phyloP scores from a whole-genome alignment of 2,113 vertebrate species.

The Trichomycterus rosablanca region DNA sequence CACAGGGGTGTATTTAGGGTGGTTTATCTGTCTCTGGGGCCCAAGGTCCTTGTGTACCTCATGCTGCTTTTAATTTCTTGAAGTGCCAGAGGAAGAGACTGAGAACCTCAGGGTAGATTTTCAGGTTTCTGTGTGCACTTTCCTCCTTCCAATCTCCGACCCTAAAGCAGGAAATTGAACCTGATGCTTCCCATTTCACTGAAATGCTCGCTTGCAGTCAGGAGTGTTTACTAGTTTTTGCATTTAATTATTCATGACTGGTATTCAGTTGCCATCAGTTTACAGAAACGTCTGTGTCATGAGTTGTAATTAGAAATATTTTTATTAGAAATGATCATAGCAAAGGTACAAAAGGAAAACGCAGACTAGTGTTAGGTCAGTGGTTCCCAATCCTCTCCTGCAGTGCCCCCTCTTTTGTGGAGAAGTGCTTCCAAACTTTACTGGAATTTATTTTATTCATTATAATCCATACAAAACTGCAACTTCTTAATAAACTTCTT shows the following conservation, averaged over 20 bases:
- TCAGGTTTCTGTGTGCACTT: constrained; percentile 22
- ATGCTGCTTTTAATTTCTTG: constrained; percentile 18
- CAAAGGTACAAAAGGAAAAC: too few species aligned
- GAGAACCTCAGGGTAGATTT: not conserved
- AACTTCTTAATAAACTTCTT: too few species aligned
- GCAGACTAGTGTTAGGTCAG: too few species aligned
- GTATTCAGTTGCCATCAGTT: not conserved
- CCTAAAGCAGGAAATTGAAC: constrained; percentile 49
- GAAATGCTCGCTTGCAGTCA: constrained; percentile 28
- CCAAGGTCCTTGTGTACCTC: constrained; percentile 21
- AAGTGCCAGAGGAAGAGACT: not conserved
- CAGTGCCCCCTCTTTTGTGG: too few species aligned
- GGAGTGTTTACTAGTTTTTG: not conserved
- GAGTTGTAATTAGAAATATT: too few species aligned
- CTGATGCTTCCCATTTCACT: constrained; percentile 36
- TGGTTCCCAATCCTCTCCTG: too few species aligned
- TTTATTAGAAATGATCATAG: too few species aligned
- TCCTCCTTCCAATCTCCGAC: constrained; percentile 26
- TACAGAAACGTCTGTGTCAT: not conserved
- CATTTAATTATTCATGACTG: constrained; percentile 15
- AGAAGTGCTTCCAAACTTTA: too few species aligned
- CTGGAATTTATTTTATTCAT: too few species aligned
- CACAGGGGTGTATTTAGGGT: too few species aligned
- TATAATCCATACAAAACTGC: too few species aligned
- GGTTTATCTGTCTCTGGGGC: constrained; percentile 3